phyloP scores from a whole-genome alignment of 2,888 invertebrate species.

The Pachycephus smyrnensis region DNA sequence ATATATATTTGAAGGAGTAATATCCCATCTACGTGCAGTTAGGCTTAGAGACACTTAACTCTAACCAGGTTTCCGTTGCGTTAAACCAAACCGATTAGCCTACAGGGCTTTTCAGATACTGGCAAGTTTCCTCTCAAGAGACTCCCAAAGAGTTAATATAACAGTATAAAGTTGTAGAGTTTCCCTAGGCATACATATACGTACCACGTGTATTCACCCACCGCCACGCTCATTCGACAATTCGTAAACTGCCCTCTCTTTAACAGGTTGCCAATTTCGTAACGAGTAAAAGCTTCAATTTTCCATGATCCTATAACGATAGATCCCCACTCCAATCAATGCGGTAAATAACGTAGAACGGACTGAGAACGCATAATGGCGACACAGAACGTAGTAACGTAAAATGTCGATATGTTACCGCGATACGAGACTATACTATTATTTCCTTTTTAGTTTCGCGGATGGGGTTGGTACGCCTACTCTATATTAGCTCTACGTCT shows the following conservation, averaged over 20 bases:
- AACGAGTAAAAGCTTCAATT: neutral
- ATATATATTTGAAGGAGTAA: neutral
- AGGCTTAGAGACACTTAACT: neutral
- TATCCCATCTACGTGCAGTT: neutral
- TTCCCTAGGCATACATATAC: neutral
- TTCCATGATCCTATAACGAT: neutral
- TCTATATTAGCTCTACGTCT: neutral
- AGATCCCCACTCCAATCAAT: neutral
- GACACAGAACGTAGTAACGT: neutral
- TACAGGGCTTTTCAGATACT: neutral
- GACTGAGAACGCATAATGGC: neutral
- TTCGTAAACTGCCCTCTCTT: neutral
- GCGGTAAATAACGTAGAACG: neutral
- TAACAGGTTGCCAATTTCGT: neutral
- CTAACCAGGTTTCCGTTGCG: neutral
- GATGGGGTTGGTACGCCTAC: neutral
- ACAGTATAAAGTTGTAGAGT: neutral
- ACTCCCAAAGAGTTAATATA: neutral
- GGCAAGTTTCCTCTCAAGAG: neutral
- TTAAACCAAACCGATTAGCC: neutral
- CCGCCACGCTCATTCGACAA: neutral
- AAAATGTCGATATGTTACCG: neutral
- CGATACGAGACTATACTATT: neutral
- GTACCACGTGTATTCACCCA: neutral
- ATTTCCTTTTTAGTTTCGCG: neutral